Conservation (phyloP, 2,888 invertebrate species). For the Orchesella flavescens region DNA sequence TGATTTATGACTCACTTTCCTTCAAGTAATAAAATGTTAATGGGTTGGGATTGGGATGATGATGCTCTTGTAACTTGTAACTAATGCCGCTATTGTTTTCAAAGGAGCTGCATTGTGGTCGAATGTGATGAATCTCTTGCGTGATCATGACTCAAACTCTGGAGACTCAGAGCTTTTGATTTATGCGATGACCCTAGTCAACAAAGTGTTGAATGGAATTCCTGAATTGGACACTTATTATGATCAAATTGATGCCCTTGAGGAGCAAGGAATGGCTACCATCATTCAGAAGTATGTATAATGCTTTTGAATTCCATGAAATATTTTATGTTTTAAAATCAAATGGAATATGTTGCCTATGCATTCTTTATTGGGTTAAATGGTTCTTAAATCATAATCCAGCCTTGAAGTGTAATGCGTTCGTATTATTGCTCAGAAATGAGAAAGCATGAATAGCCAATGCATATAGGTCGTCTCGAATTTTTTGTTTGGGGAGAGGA, state of each 20-base stretch:
- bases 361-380: constrained; percentile 5
- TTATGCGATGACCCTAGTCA: constrained; percentile 96
- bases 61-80: too few relatives aligned
- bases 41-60: too few relatives aligned
- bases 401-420: background rate
- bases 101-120: constrained; percentile 82
- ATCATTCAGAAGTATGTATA: constrained; percentile 81
- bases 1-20: background rate
- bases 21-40: background rate
- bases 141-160: constrained; percentile 87
- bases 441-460: background rate
- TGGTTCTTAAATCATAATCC: background rate
- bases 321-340: too few relatives aligned
- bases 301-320: too few relatives aligned
- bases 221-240: constrained; percentile 97
- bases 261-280: constrained; percentile 93
- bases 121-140: constrained; percentile 87
- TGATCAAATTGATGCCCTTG: constrained; percentile 95
- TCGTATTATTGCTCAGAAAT: background rate
- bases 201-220: constrained; percentile 93
- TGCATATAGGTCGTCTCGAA: too few relatives aligned
- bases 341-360: too few relatives aligned
- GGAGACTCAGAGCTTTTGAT: constrained; percentile 96
- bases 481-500: too few relatives aligned
- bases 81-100: constrained; percentile 22